A percentile compares a stretch with the other conserved stretches of the same genome.
phyloP scores from a whole-genome alignment of 2,113 vertebrate species.

The Bubo bubo region DNA sequence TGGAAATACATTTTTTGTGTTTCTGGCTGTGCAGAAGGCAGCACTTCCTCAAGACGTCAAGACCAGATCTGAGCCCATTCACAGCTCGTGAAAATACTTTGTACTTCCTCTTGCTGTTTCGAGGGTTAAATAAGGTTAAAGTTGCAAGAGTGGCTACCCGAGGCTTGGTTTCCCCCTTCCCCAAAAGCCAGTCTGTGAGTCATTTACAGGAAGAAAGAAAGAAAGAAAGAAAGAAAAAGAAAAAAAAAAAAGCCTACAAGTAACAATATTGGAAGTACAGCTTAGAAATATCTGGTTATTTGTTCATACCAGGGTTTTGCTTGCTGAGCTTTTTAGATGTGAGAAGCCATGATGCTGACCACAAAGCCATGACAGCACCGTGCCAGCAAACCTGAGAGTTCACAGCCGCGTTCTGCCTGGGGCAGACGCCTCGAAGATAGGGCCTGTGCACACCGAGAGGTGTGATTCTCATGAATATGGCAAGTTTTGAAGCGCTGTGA shows the following conservation, averaged over 20 bases:
- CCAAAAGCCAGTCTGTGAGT: neutral
- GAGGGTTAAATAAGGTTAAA: slow-evolving; percentile 61
- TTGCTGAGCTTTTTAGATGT: neutral
- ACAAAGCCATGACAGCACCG: neutral
- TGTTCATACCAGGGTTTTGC: neutral
- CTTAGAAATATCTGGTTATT: neutral
- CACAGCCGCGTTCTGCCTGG: neutral
- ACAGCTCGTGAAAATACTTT: slow-evolving; percentile 48
- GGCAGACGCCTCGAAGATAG: neutral
- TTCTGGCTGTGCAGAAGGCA: neutral
- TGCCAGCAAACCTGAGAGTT: neutral
- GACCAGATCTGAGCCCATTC: slow-evolving; percentile 42
- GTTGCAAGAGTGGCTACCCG: neutral
- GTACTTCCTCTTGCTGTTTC: slow-evolving; percentile 44
- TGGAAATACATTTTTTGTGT: neutral
- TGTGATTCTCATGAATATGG: slow-evolving; percentile 32
- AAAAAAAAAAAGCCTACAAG: neutral
- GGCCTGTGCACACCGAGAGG: neutral
- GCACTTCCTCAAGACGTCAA: slow-evolving; percentile 44
- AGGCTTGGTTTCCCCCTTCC: neutral
- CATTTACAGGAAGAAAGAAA: neutral
- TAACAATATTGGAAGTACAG: neutral
- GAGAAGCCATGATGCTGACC: neutral
- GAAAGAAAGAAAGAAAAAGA: neutral
- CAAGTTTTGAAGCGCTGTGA: neutral